Conservation (phyloP, 2,888 invertebrate species). For the Synanthedon myopaeformis region DNA sequence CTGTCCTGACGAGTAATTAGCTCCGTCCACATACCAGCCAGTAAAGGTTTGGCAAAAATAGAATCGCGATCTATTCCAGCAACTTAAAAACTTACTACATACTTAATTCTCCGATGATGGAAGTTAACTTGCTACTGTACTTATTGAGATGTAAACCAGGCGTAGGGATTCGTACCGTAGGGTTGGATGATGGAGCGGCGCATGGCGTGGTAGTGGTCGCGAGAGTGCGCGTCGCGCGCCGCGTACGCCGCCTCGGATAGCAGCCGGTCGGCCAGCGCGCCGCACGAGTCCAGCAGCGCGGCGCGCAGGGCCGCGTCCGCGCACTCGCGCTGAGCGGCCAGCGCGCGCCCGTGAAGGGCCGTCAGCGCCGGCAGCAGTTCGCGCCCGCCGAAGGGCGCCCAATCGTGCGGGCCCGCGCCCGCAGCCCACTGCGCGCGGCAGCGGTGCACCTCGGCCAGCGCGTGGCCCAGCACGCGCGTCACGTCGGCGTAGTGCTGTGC, state of each 20-base stretch:
- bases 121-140: too few species aligned
- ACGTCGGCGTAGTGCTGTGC: conserved; percentile 11
- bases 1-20: too few species aligned
- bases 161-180: conserved; percentile 63
- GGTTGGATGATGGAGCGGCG: conserved; percentile 75
- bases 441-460: conserved; percentile 74
- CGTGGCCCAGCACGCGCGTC: conserved; percentile 11
- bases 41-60: too few species aligned
- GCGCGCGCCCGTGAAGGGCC: conserved; percentile 23
- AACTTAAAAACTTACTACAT: too few species aligned
- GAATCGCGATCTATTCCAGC: too few species aligned
- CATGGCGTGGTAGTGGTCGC: conserved; percentile 73
- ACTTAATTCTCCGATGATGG: too few species aligned
- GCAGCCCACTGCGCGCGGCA: conserved; percentile 71
- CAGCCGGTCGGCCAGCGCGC: conserved; percentile 34
- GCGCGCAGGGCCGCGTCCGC: conserved; percentile 66
- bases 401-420: conserved; percentile 8
- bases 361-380: conserved; percentile 28
- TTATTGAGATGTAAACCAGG: too few species aligned
- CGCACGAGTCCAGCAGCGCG: conserved; percentile 34
- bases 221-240: conserved; percentile 10
- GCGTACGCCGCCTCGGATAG: conserved; percentile 26
- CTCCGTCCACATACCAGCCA: too few species aligned
- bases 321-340: conserved; percentile 53
- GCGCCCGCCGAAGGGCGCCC: conserved; percentile 10